Base-by-base conservation (phyloP, 1,140 invertebrate genomes). In the Drosophila lacertosa region DNA sequence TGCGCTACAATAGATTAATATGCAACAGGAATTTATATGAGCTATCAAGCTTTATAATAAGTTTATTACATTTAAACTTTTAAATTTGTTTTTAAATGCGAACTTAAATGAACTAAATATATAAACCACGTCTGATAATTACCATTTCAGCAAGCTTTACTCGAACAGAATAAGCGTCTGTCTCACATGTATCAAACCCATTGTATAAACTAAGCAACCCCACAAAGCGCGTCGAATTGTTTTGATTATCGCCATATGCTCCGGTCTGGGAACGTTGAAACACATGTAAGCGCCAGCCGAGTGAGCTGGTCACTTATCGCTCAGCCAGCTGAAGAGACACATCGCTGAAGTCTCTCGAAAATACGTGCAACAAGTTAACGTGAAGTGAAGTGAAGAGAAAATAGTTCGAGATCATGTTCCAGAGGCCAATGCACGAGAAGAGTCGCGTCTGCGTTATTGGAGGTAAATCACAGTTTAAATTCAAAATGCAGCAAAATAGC, bases 381-480 rank as follows among this genome's bases (percentile, higher is more conserved):
- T 20, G 10, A 24, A 22, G 16, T 10, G 9, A 15, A 26, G 22
- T 7, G 13, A 20, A 37, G 5, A 5, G 15, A 4, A 57, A 16
- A 29, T 7, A 22, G 15, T 11, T 11, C 15, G 7, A 4, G 6
- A 68, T 47, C 62, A 78, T 81, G 71, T 63, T 63, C 18, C 75
- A 88, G 58, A 69, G 51, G 37, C 51, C 64, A 29, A 53, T 70
- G 29, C 40, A 73, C 18, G 66, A 89, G 20, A 65, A 77, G 35
- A 65, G 72, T 44, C 82, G 89, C 47, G 86, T 91, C 6, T 91
- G 86, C 68, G 94, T 97, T 3, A 94, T 97, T 54, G 96, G 96
- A 22, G 80, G 80, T 83, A 68, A 42, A 18, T n/a, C 2, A 29
- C 1, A 20, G 18, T 9, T 40, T n/a, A 4, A 1, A 29, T 29